Percentiles rank a stretch among this genome's conserved stretches.
Conservation (phyloP, 2,113 vertebrate species). For the Pluvianellus socialis region DNA sequence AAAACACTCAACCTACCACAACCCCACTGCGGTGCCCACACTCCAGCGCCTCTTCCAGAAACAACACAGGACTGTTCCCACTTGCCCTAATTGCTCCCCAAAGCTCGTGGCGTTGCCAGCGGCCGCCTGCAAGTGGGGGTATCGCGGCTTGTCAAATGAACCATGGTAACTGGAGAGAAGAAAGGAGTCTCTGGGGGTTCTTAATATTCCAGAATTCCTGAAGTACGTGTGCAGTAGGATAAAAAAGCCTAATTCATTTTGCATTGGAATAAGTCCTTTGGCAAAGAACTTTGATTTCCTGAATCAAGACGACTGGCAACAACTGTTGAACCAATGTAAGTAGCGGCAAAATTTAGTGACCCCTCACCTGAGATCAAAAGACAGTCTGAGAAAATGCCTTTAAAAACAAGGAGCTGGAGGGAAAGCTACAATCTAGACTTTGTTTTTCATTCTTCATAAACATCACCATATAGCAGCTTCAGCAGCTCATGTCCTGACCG, state of each 20-base stretch:
- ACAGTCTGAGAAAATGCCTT: background rate
- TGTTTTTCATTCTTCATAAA: background rate
- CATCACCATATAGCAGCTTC: background rate
- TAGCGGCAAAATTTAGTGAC: background rate
- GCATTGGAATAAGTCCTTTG: background rate
- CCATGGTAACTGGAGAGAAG: conserved; percentile 14
- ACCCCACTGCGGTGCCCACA: background rate
- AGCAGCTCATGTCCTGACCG: background rate
- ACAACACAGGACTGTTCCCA: background rate
- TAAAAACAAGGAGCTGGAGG: background rate
- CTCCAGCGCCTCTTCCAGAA: background rate
- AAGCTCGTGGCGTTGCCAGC: background rate
- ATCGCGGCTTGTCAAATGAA: background rate
- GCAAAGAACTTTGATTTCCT: background rate
- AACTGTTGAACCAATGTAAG: background rate
- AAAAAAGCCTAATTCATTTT: background rate
- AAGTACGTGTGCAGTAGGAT: background rate
- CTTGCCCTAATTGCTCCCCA: background rate
- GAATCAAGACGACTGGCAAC: background rate
- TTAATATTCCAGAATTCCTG: conserved; percentile 20
- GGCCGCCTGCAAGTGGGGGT: background rate
- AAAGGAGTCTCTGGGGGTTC: background rate
- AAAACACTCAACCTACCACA: background rate
- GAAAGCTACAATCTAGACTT: background rate
- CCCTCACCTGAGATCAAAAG: background rate